A percentile compares a stretch with the other conserved stretches of the same genome.
Conservation (phyloP, 1,140 invertebrate genomes). For the Euwallacea similis region DNA sequence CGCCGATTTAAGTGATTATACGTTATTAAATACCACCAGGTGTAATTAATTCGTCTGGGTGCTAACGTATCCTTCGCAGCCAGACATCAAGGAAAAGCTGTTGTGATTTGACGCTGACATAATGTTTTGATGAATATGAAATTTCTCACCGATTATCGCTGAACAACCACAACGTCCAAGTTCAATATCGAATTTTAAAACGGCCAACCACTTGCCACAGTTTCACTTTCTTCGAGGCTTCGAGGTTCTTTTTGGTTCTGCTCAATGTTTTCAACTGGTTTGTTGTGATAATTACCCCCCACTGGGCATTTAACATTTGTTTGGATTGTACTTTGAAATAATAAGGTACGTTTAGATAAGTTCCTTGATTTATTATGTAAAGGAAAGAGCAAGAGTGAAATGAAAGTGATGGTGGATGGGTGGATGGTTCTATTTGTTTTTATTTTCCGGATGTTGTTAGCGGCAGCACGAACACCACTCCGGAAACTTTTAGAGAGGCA, state of each 20-base stretch:
- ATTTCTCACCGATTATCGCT: not conserved
- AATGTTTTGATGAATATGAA: not conserved
- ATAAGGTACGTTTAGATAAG: conserved; percentile 32
- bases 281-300: conserved; percentile 31
- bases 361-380: conserved; percentile 27
- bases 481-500: too few relatives aligned
- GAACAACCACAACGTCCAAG: not conserved
- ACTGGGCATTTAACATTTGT: conserved; percentile 20
- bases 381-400: conserved; percentile 24
- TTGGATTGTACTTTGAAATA: conserved; percentile 27
- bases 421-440: too few relatives aligned
- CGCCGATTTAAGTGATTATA: conserved; percentile 17
- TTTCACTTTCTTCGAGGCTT: conserved; percentile 27
- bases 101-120: conserved; percentile 6
- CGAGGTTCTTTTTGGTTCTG: conserved; percentile 5
- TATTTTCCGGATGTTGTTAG: too few relatives aligned
- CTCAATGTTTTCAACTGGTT: conserved; percentile 17
- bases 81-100: conserved; percentile 4
- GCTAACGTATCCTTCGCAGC: not conserved
- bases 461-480: too few relatives aligned
- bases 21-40: conserved; percentile 7
- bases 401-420: conserved; percentile 7
- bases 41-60: conserved; percentile 14
- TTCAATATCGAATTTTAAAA: too few relatives aligned
- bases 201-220: not conserved